These are phyloP conservation scores for Atherinosoma microstoma DNA, from an alignment of 2,797 vertebrate species.

Conservation along the genomic window DNA sequence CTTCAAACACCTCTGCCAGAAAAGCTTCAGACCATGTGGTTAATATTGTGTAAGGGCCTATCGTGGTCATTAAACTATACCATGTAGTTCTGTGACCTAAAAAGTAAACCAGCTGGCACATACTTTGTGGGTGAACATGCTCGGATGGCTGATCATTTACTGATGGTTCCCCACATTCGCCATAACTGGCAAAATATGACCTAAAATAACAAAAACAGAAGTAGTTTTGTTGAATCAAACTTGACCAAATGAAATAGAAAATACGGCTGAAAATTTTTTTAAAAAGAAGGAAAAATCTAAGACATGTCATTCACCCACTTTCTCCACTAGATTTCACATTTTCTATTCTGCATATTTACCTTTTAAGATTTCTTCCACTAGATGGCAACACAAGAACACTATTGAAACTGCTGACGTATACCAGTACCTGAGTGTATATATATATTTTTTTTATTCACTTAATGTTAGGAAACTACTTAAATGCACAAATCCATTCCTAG, in stretches of 20 bases:
- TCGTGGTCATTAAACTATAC: background rate
- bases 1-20: background rate
- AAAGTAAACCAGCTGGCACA: background rate
- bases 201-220: background rate
- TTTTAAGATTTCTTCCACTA: conserved; percentile 22
- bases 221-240: background rate
- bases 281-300: too few species aligned
- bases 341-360: background rate
- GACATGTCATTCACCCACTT: too few species aligned
- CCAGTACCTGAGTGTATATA: too few species aligned
- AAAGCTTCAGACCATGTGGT: background rate
- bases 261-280: too few species aligned
- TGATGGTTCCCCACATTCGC: background rate
- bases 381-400: conserved; percentile 29
- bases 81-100: background rate
- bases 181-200: background rate
- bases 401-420: background rate
- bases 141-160: too few species aligned
- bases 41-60: background rate
- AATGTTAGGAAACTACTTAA: background rate
- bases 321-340: too few species aligned
- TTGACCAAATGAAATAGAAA: background rate
- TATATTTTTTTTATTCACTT: too few species aligned
- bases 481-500: background rate
- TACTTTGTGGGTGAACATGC: too few species aligned